phyloP scores from a whole-genome alignment of 1,140 invertebrate genomes.

The Probaryconus sp. region DNA sequence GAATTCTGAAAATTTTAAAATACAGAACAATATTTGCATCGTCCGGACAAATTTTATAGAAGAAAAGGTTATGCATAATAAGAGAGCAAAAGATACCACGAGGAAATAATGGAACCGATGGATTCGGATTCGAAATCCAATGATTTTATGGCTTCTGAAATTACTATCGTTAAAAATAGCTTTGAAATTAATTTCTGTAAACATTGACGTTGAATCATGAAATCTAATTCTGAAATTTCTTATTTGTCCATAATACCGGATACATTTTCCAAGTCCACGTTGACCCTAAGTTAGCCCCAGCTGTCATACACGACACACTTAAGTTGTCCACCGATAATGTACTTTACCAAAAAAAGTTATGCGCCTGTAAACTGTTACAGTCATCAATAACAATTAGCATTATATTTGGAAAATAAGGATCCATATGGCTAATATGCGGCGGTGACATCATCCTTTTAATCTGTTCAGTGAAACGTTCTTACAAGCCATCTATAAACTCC shows the following conservation, averaged over 20 bases:
- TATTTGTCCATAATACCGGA: too few species aligned
- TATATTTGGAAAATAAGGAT: constrained; percentile 67
- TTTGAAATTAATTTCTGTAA: too few species aligned
- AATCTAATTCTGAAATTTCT: too few species aligned
- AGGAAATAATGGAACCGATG: too few species aligned
- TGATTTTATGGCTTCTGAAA: too few species aligned
- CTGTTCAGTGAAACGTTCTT: constrained; percentile 36
- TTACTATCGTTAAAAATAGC: too few species aligned
- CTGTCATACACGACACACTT: constrained; percentile 63
- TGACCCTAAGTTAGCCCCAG: constrained; percentile 66
- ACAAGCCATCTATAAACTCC: constrained; percentile 26
- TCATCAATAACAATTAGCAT: constrained; percentile 76
- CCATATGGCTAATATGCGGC: constrained; percentile 72
- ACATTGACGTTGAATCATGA: too few species aligned
- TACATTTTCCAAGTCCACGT: constrained; percentile 66
- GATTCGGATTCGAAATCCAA: too few species aligned
- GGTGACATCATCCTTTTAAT: constrained; percentile 68
- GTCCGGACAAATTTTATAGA: constrained; percentile 38
- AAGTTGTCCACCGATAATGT: constrained; percentile 61
- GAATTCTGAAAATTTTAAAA: constrained; percentile 56
- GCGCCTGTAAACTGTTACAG: constrained; percentile 63
- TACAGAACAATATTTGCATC: constrained; percentile 53
- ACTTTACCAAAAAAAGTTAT: constrained; percentile 70
- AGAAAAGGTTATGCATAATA: constrained; percentile 43
- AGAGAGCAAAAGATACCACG: neutral